phyloP scores from a whole-genome alignment of 2,888 invertebrate genomes.

The Schrankia costaestrigalis region DNA sequence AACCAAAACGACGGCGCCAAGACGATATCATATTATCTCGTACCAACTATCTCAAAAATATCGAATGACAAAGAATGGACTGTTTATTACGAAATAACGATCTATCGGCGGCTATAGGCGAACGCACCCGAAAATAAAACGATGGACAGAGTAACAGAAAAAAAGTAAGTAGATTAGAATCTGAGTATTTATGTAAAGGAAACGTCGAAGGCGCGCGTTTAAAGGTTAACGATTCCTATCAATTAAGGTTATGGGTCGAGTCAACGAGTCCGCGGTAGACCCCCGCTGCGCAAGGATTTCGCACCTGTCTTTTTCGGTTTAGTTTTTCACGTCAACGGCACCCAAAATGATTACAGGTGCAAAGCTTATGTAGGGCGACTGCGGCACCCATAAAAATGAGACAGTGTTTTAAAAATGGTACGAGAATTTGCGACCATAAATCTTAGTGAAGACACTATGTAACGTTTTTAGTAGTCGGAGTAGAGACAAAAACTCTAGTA shows the following conservation, averaged over 20 bases:
- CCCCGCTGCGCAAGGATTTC: conserved; percentile 74
- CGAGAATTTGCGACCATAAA: too few species aligned
- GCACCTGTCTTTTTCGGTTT: conserved; percentile 67
- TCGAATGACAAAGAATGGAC: conserved; percentile 76
- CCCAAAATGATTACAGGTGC: conserved; percentile 69
- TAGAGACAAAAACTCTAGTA: too few species aligned
- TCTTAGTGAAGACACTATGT: too few species aligned
- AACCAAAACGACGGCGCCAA: conserved; percentile 63
- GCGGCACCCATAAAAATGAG: conserved; percentile 18
- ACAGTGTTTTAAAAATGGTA: conserved; percentile 7
- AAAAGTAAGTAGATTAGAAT: conserved; percentile 71
- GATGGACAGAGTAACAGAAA: conserved; percentile 69
- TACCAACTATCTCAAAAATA: conserved; percentile 63
- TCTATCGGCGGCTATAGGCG: conserved; percentile 55
- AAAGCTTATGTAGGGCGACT: conserved; percentile 44
- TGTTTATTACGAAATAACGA: conserved; percentile 78
- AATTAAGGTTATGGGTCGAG: conserved; percentile 78
- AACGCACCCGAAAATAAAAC: conserved; percentile 78
- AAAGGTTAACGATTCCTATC: conserved; percentile 80
- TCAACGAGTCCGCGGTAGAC: conserved; percentile 54
- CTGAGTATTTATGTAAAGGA: conserved; percentile 74
- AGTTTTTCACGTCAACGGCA: conserved; percentile 65
- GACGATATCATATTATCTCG: conserved; percentile 56
- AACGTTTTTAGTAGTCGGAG: too few species aligned
- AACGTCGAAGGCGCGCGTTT: conserved; percentile 69